Conservation (phyloP, 2,797 vertebrate species). For the Sciurus vulgaris region DNA sequence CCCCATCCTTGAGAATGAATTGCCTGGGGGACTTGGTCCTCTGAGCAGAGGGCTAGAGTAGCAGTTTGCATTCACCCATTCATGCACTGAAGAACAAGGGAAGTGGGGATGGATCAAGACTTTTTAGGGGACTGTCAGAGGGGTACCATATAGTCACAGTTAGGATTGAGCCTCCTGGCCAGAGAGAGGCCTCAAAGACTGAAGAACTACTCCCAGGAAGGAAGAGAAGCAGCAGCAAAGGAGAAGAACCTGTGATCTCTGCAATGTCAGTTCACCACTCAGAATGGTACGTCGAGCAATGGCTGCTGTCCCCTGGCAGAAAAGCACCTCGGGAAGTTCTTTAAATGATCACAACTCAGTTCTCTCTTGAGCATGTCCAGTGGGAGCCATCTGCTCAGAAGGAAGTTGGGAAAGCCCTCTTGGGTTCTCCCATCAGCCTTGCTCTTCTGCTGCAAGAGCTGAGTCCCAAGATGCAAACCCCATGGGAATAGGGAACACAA, state of each 20-base stretch:
- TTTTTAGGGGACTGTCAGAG: neutral
- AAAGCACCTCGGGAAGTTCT: neutral
- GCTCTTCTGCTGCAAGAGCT: neutral
- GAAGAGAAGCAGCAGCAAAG: neutral
- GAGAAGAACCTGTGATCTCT: too few species aligned
- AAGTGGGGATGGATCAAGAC: too few species aligned
- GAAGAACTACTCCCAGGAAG: neutral
- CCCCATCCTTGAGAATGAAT: neutral
- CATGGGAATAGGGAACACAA: neutral
- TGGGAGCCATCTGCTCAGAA: neutral
- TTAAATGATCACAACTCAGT: neutral
- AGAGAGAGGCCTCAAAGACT: neutral
- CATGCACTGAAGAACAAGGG: neutral
- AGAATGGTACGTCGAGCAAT: neutral
- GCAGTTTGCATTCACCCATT: neutral
- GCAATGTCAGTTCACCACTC: neutral
- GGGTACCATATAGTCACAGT: neutral
- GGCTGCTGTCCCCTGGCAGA: neutral
- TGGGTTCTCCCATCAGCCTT: neutral
- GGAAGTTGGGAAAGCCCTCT: neutral
- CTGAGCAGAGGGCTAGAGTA: neutral
- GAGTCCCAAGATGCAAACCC: neutral
- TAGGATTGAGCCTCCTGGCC: neutral
- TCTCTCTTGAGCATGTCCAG: neutral
- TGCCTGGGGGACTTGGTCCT: neutral